These are phyloP conservation scores for Pachypanchax playfairii DNA, from an alignment of 2,113 vertebrate species.

Conservation along the genomic window DNA sequence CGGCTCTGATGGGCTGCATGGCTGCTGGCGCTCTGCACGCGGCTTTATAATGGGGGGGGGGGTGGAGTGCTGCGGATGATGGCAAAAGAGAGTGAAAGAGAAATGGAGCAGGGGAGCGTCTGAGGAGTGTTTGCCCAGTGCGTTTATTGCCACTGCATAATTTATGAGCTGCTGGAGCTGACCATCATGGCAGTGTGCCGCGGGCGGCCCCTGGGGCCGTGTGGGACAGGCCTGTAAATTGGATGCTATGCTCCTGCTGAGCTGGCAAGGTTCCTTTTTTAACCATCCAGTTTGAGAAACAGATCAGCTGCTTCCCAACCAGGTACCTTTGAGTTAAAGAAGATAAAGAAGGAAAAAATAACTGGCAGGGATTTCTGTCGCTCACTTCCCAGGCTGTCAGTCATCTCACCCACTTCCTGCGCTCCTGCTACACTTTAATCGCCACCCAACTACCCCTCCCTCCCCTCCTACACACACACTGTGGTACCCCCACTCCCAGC, in stretches of 20 bases:
- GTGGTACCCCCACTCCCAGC: constrained; percentile 81
- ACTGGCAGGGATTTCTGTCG: constrained; percentile 69
- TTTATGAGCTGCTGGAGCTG: constrained; percentile 91
- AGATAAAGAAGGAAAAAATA: constrained; percentile 56
- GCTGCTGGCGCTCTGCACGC: constrained; percentile 70
- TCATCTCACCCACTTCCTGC: constrained; percentile 77
- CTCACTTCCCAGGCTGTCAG: constrained; percentile 84
- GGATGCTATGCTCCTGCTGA: constrained; percentile 87
- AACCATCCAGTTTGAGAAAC: constrained; percentile 83
- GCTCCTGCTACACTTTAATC: constrained; percentile 77
- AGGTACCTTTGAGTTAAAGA: constrained; percentile 78
- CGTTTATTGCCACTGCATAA: constrained; percentile 97
- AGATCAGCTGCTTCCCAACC: constrained; percentile 78
- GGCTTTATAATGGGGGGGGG: constrained; percentile 64
- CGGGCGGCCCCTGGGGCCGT: constrained; percentile 85
- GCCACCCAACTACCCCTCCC: constrained; percentile 76
- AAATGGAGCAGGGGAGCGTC: constrained; percentile 71
- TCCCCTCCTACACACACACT: constrained; percentile 52
- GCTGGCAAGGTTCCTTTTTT: constrained; percentile 83
- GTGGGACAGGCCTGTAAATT: constrained; percentile 93
- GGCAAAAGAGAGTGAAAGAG: constrained; percentile 49
- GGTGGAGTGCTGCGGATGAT: constrained; percentile 39
- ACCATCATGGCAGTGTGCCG: constrained; percentile 88
- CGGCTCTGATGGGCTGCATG: constrained; percentile 68
- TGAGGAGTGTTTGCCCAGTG: constrained; percentile 86